Conservation (phyloP, 1,140 invertebrate species). For the Aleiodes sp. region DNA sequence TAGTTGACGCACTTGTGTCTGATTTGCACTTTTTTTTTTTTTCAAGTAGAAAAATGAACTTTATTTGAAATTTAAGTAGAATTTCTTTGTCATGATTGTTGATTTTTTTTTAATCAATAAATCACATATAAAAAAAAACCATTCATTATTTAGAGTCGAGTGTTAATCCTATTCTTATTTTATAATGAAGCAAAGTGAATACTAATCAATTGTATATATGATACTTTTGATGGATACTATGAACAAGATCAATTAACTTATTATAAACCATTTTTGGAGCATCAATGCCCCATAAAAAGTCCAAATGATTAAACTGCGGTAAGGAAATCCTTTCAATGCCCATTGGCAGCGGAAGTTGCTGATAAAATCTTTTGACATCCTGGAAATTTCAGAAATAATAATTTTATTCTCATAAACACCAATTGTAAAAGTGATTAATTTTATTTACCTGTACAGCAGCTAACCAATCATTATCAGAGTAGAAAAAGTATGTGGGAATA, state of each 20-base stretch:
- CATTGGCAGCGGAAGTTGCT: slow-evolving; percentile 64
- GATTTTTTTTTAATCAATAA: slow-evolving; percentile 16
- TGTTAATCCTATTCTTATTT: too few relatives aligned
- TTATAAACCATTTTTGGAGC: slow-evolving; percentile 71
- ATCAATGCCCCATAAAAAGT: slow-evolving; percentile 75
- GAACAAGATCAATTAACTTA: slow-evolving; percentile 63
- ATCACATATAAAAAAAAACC: background rate
- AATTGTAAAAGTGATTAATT: background rate
- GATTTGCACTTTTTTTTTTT: background rate
- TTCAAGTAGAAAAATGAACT: background rate
- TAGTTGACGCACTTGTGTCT: slow-evolving; percentile 8
- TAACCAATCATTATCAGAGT: slow-evolving; percentile 77
- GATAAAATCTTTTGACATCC: slow-evolving; percentile 68
- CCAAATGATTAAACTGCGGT: slow-evolving; percentile 75
- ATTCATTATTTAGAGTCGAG: too few relatives aligned
- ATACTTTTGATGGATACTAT: too few relatives aligned
- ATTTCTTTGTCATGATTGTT: background rate
- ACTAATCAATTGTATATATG: too few relatives aligned
- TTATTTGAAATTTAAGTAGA: background rate
- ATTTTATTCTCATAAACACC: too few relatives aligned
- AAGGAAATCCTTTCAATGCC: slow-evolving; percentile 67
- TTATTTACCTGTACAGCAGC: slow-evolving; percentile 58
- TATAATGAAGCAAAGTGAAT: too few relatives aligned
- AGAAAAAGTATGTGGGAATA: slow-evolving; percentile 76
- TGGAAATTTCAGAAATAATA: slow-evolving; percentile 38